Conservation (phyloP, 2,888 invertebrate genomes). For the Abrostola triplasia region DNA sequence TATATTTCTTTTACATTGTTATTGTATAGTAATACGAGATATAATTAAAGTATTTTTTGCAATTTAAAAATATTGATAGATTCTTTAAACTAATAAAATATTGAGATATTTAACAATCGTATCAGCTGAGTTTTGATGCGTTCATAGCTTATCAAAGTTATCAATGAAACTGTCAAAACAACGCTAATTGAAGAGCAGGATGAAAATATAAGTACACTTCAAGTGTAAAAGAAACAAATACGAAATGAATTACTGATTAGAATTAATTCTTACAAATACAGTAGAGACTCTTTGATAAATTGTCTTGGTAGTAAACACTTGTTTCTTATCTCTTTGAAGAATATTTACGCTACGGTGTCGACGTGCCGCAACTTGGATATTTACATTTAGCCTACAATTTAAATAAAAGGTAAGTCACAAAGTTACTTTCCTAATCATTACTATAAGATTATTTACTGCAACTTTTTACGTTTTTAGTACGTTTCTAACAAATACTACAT, state of each 20-base stretch:
- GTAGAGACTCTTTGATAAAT: slow-evolving; percentile 14
- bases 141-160: slow-evolving; percentile 23
- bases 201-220: slow-evolving; percentile 1
- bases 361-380: not conserved
- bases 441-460: not conserved
- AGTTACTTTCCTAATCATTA: not conserved
- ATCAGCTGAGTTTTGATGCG: slow-evolving; percentile 24
- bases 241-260: not conserved
- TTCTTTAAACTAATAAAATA: too few species aligned
- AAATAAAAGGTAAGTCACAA: not conserved
- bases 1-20: too few species aligned
- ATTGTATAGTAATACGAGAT: too few species aligned
- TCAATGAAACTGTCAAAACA: slow-evolving; percentile 30
- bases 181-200: slow-evolving; percentile 27
- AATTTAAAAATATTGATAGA: too few species aligned
- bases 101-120: not conserved
- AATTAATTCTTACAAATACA: not conserved
- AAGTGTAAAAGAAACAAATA: slow-evolving; percentile 38
- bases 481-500: too few species aligned
- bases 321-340: not conserved
- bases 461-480: not conserved
- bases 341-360: not conserved
- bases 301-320: not conserved
- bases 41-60: too few species aligned
- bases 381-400: not conserved